These are phyloP conservation scores for Argyresthia goedartella DNA, from an alignment of 2,888 invertebrate species.

Conservation along the genomic window DNA sequence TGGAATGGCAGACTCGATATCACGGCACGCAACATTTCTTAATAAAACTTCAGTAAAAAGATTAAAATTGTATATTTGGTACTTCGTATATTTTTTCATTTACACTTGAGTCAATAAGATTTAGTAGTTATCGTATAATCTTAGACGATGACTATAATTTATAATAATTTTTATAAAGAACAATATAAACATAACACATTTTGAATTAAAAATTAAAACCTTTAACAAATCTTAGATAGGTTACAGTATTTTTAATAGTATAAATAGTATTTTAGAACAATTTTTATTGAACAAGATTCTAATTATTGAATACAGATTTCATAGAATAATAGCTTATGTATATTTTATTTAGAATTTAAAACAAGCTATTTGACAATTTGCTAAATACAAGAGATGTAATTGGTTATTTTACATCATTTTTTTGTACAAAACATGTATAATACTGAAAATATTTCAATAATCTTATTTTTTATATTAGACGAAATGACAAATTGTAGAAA, in stretches of 20 bases:
- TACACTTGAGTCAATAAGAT: slow-evolving; percentile 65
- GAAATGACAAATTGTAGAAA: background rate
- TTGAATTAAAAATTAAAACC: slow-evolving; percentile 41
- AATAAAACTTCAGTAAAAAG: slow-evolving; percentile 29
- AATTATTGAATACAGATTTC: slow-evolving; percentile 32
- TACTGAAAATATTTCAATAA: background rate
- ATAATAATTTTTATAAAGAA: slow-evolving; percentile 39
- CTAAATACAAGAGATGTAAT: background rate
- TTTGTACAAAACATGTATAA: background rate
- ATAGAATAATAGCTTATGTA: slow-evolving; percentile 42
- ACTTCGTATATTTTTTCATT: slow-evolving; percentile 68
- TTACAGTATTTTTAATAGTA: slow-evolving; percentile 28
- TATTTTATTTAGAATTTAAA: slow-evolving; percentile 28
- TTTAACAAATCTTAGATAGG: slow-evolving; percentile 57
- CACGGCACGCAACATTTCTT: too few relatives aligned
- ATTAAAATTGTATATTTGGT: slow-evolving; percentile 72
- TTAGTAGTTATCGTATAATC: slow-evolving; percentile 56
- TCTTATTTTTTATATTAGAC: background rate
- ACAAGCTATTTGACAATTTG: slow-evolving; percentile 34
- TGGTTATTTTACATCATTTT: background rate
- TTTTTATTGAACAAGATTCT: slow-evolving; percentile 61
- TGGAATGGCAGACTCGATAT: background rate
- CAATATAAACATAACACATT: slow-evolving; percentile 51
- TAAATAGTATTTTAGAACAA: slow-evolving; percentile 59
- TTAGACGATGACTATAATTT: slow-evolving; percentile 42